Base-by-base conservation (phyloP, 2,888 invertebrate species). In the Diplolepis rosae region DNA sequence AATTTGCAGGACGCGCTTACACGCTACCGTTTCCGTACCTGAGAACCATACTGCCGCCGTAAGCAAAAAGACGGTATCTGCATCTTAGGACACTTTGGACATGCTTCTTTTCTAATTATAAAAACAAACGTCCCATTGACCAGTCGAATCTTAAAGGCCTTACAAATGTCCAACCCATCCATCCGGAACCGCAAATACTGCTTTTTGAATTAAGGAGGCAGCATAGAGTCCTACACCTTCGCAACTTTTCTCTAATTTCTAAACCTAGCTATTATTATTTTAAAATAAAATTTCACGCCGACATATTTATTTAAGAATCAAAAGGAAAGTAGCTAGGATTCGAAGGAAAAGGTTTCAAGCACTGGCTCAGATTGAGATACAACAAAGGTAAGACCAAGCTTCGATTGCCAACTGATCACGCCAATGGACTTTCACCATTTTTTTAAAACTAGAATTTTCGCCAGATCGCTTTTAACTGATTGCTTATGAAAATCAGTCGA, bases 41-140 rank as follows among this genome's bases (percentile, higher is more conserved):
- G 76, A 80, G 77, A 77, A 78, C 77, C 77, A 79, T 79, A 82
- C 78, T 80, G 80, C 79, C 79, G 73, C 76, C 78, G 71, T 82
- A 78, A 82, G 75, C 74, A 77, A 80, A 81, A 81, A 80, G 79
- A 79, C 79, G 78, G 78, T 80, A 78, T 80, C 77, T 79, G 80
- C 79, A 77, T 75, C 71, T 74, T 77, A 79, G 79, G 74, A 81
- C 77, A 77, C 75, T 69, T 77, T 76, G 73, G 73, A 80, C 77
- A 77, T 76, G 73, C 74, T 76, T 77, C 74, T 70, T 66, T 72
- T 75, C 45, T 24, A 42, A n/a, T 9, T 39, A 70, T 54, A 68
- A 79, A 77, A 77, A 30, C 30, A 30, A 72, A 71, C 72, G 42
- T 76, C 69, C 77, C 76, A 75, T 73, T 56, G 68, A 79, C 73